Evolutionary conservation across 2,888 invertebrate species (phyloP), one percentile per base, ranked within the genome.

Genomic region (Amphipyra tragopoginis): DNA sequence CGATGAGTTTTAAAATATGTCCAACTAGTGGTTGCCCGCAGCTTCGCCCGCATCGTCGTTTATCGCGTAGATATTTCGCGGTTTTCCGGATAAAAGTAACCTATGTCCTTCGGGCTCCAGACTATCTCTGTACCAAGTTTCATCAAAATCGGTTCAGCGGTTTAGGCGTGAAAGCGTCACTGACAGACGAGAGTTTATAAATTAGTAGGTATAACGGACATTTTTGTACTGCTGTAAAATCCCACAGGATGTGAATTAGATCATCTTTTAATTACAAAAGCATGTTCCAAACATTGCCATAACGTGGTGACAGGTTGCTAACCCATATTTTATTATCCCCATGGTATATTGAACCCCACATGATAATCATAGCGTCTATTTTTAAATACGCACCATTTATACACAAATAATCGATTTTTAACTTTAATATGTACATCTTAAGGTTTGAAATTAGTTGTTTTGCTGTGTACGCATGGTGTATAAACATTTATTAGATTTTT

Each of bases 251-350:
- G 14, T 1, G 45, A 36, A 50, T 63, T 14, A 70, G 49, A 50
- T 75, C 72, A 75, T 62, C 8, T 6, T 15, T 8, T 38, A 53
- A 39, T 14, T 21, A 49, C 39, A 43, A 26, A 11, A 45, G 7
- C 8, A 42, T 47, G 43, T 15, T 45, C 67, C 34, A 66, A 67
- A 74, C 40, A 53, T 60, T 14, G 2, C 6, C 38, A 67, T 47
- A 29, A 10, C 29, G 6, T 39, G 39, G 34, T 75, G 72, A 64
- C 72, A 71, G 55, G 34, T 75, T 63, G 42, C 29, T 40, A 47
- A 71, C 76, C 56, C 42, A 70, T 75, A 75, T 73, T 55, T 48
- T 75, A 71, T 61, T 62, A 57, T 62, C 54, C 54, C 42, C 21
- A 60, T 44, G 49, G 57, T 62, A 36, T 64, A 57, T 70, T 78